These are phyloP conservation scores for Chaitophorus viminalis DNA, from an alignment of 2,888 invertebrate genomes.

Conservation along the genomic window DNA sequence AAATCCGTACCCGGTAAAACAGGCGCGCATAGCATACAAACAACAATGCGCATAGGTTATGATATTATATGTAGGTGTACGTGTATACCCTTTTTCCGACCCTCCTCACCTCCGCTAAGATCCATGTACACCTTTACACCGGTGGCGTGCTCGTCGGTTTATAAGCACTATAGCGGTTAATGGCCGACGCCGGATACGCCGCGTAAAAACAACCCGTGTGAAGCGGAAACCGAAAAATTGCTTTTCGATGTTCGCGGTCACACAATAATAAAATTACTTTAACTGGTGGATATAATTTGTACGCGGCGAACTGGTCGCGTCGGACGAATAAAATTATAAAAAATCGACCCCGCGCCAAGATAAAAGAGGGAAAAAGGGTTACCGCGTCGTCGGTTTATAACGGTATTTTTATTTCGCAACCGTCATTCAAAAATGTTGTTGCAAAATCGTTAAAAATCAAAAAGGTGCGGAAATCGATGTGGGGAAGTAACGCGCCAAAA, in stretches of 20 bases:
- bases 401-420: not conserved
- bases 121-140: not conserved
- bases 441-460: too few species aligned
- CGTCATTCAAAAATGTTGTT: too few species aligned
- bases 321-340: not conserved
- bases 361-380: not conserved
- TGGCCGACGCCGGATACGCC: slow-evolving; percentile 29
- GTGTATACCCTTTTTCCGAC: not conserved
- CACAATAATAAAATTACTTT: not conserved
- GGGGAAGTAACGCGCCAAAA: not conserved
- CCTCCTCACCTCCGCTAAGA: too few species aligned
- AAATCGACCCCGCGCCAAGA: not conserved
- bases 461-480: too few species aligned
- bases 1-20: slow-evolving; percentile 57
- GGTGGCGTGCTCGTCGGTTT: not conserved
- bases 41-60: not conserved
- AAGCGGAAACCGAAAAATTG: slow-evolving; percentile 58
- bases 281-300: not conserved
- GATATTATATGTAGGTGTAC: not conserved
- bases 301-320: not conserved
- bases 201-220: slow-evolving; percentile 40
- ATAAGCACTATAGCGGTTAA: not conserved
- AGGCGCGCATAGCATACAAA: not conserved
- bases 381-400: not conserved
- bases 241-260: slow-evolving; percentile 37